Evolutionary conservation across 53 echinoderm and acorn worm species (phyloP), one percentile per base, ranked within the genome.

Genomic region (Luidia sarsii): DNA sequence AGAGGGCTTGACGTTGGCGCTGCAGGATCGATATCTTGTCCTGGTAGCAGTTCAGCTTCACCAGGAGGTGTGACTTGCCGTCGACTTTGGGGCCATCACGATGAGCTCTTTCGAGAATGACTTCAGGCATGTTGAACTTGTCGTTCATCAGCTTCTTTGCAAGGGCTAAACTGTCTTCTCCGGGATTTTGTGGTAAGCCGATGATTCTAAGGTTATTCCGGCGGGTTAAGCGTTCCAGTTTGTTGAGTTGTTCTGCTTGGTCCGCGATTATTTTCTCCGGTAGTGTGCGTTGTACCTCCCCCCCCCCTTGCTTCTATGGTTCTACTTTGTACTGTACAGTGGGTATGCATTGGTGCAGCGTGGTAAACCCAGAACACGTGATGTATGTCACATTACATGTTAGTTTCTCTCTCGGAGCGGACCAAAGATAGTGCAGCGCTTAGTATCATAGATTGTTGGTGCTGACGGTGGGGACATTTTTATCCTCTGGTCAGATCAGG

Each of bases 191-290:
- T 34, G 60, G 60, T 0, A 79, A 18, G 28, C 79, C 79, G 1
- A 79, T 53, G 48, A 79, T 39, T 3, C 79, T n/a, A 1, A 79
- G n/a, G 22, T 79, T 79, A 20, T 79, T 79, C 0, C 64, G 16
- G n/a, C 64, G 14, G 19, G 38, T 31, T 30, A 79, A 79, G 18
- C 64, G 4, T 18, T 64, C 63, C 24, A 48, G 46, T 22, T 79
- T 79, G 64, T 64, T 79, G 14, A 45, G 61, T 3, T 7, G 31
- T 22, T 46, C 27, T 1, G 3, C n/a, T 7, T 79, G 64, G 4
- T 79, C 33, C 6, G 49, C n/a, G 0, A 50, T n/a, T n/a, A n/a
- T n/a, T n/a, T n/a, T n/a, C n/a, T n/a, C n/a, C n/a, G n/a, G n/a
- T n/a, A n/a, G n/a, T n/a, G n/a, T n/a, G n/a, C n/a, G n/a, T n/a